These are phyloP conservation scores for Scophthalmus maximus DNA, from an alignment of 2,113 vertebrate genomes.

Conservation along the genomic window DNA sequence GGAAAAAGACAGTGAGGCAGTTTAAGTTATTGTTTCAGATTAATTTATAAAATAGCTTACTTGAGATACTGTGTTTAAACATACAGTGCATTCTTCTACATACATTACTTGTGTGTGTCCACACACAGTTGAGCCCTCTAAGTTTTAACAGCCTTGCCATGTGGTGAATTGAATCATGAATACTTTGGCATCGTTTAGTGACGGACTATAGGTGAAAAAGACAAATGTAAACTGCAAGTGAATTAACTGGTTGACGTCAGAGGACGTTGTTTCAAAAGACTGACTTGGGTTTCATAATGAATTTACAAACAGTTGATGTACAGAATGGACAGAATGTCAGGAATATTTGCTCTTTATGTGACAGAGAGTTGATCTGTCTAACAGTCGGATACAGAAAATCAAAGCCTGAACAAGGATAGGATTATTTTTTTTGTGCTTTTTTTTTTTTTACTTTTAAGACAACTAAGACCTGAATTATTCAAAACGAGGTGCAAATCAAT, in stretches of 20 bases:
- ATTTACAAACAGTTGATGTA: slow-evolving; percentile 57
- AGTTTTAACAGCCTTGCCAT: slow-evolving; percentile 72
- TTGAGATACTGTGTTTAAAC: slow-evolving; percentile 65
- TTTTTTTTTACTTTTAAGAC: slow-evolving; percentile 6
- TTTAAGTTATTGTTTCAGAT: slow-evolving; percentile 57
- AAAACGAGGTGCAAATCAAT: slow-evolving; percentile 36
- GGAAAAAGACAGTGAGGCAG: slow-evolving; percentile 23
- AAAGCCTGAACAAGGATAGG: not conserved
- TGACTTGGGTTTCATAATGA: slow-evolving; percentile 18
- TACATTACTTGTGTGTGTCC: slow-evolving; percentile 59
- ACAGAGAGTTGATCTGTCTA: slow-evolving; percentile 32
- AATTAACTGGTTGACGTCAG: slow-evolving; percentile 47
- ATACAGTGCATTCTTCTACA: slow-evolving; percentile 75
- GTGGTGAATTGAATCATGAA: slow-evolving; percentile 62
- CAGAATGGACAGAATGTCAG: slow-evolving; percentile 46
- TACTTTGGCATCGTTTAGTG: slow-evolving; percentile 85
- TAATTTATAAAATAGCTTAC: slow-evolving; percentile 81
- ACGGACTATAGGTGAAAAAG: slow-evolving; percentile 72
- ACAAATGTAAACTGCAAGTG: slow-evolving; percentile 62
- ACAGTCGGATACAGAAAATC: slow-evolving; percentile 54
- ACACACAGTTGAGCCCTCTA: slow-evolving; percentile 72
- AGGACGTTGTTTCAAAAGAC: slow-evolving; percentile 41
- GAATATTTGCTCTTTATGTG: slow-evolving; percentile 27
- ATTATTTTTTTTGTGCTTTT: too few relatives aligned
- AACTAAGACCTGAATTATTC: slow-evolving; percentile 22